Percentiles rank a stretch among this genome's conserved stretches.
phyloP scores from a whole-genome alignment of 2,797 vertebrate genomes.

The Aplochiton taeniatus region DNA sequence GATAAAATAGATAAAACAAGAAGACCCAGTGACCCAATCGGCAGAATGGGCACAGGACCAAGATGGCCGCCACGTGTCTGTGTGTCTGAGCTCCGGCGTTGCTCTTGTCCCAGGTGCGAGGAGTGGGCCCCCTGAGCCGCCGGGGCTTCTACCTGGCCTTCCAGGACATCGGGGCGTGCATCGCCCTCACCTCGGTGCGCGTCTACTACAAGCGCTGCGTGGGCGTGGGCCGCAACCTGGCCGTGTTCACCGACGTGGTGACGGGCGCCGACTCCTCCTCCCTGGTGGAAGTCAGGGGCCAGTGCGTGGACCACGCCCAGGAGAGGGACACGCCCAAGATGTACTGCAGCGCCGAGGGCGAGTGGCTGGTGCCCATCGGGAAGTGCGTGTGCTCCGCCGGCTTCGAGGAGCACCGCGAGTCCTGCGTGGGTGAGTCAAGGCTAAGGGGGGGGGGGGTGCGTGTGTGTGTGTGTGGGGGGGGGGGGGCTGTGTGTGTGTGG shows the following conservation, averaged over 20 bases:
- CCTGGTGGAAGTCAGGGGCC: conserved; percentile 92
- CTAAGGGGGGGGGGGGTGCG: too few relatives aligned
- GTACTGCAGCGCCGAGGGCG: conserved; percentile 98
- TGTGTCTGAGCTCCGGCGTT: too few relatives aligned
- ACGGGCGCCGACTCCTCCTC: conserved; percentile 95
- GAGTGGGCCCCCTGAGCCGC: conserved; percentile 86
- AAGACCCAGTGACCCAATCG: too few relatives aligned
- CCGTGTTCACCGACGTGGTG: conserved; percentile 91
- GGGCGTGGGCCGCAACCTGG: conserved; percentile 88
- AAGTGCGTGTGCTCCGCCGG: conserved; percentile 94
- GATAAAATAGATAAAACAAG: too few relatives aligned
- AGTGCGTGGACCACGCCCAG: conserved; percentile 91
- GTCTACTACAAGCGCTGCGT: conserved; percentile 96
- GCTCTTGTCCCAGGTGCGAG: too few relatives aligned
- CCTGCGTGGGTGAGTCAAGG: conserved; percentile 90
- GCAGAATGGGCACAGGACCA: too few relatives aligned
- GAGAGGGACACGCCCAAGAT: conserved; percentile 97
- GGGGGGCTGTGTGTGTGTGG: neutral
- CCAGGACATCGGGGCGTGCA: conserved; percentile 96
- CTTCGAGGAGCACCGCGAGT: conserved; percentile 87
- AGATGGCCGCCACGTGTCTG: neutral
- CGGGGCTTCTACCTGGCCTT: conserved; percentile 95
- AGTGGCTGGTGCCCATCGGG: conserved; percentile 97
- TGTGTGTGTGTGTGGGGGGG: neutral
- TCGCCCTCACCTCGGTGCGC: conserved; percentile 89